Evolutionary conservation across 2,888 invertebrate species (phyloP).

Genomic region (Autographa pulchrina): DNA sequence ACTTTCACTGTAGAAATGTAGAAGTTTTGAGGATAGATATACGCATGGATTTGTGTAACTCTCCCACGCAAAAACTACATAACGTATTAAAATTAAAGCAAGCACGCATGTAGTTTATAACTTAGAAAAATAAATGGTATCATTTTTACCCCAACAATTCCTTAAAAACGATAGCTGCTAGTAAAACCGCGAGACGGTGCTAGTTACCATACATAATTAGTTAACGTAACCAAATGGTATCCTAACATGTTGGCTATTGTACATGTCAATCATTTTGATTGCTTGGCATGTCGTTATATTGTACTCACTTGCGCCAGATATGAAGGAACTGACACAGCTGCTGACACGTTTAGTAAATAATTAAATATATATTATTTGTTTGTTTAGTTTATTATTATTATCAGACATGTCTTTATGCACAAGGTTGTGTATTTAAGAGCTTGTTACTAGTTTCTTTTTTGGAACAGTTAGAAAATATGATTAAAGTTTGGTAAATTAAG

Average conservation of each 20-base stretch:
- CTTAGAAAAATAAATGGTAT: no score
- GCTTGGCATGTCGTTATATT: slow-evolving; percentile 50
- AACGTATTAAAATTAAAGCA: no score
- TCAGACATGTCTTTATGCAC: not conserved
- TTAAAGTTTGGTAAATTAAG: no score
- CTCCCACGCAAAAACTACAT: no score
- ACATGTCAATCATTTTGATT: slow-evolving; percentile 44
- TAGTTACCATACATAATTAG: slow-evolving; percentile 9
- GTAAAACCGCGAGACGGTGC: not conserved
- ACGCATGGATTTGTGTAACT: no score
- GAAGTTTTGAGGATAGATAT: no score
- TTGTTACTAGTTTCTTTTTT: not conserved
- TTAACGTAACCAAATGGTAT: slow-evolving; percentile 18
- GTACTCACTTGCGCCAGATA: slow-evolving; percentile 32
- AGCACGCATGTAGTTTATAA: no score
- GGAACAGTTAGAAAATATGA: no score
- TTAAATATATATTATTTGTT: slow-evolving; percentile 7
- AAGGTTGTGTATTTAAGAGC: not conserved
- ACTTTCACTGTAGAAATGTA: no score
- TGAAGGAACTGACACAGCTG: slow-evolving; percentile 16
- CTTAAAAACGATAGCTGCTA: no score
- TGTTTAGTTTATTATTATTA: not conserved
- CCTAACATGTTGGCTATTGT: slow-evolving; percentile 25
- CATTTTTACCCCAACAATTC: no score
- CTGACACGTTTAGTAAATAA: slow-evolving; percentile 20